These are phyloP conservation scores for Galerucella pusilla DNA, from an alignment of 2,888 invertebrate genomes.

Conservation along the genomic window DNA sequence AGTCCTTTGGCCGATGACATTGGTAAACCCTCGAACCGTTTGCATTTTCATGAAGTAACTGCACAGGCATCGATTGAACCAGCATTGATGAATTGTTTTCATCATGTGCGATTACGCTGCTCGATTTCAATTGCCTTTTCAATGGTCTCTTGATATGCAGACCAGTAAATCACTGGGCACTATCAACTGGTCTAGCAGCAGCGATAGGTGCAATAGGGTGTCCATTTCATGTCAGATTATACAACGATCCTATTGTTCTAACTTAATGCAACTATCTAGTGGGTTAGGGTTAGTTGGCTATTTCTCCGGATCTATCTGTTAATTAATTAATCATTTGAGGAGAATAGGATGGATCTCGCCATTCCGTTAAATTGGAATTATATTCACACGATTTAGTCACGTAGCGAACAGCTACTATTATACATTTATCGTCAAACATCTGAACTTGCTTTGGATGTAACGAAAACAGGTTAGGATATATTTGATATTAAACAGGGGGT, in stretches of 20 bases:
- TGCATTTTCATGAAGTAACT: slow-evolving; percentile 61
- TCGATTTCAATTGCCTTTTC: slow-evolving; percentile 67
- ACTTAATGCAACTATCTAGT: slow-evolving; percentile 50
- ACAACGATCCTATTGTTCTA: slow-evolving; percentile 51
- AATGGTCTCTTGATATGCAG: slow-evolving; percentile 63
- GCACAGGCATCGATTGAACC: slow-evolving; percentile 56
- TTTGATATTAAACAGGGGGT: too few relatives aligned
- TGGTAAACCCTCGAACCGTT: slow-evolving; percentile 50
- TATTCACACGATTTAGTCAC: slow-evolving; percentile 32
- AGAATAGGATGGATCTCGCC: slow-evolving; percentile 12
- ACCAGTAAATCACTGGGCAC: slow-evolving; percentile 64
- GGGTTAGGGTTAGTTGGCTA: slow-evolving; percentile 37
- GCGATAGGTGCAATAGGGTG: slow-evolving; percentile 58
- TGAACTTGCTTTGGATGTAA: neutral
- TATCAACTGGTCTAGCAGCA: slow-evolving; percentile 58
- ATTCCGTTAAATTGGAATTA: slow-evolving; percentile 36
- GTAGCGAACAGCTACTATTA: neutral
- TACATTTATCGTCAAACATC: neutral
- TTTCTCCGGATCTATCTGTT: slow-evolving; percentile 44
- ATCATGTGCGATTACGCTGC: slow-evolving; percentile 66
- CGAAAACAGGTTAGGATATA: neutral
- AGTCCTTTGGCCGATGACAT: slow-evolving; percentile 46
- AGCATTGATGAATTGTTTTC: slow-evolving; percentile 66
- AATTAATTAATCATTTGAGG: slow-evolving; percentile 42
- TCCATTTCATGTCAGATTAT: slow-evolving; percentile 57